These are phyloP conservation scores for Belgica antarctica DNA, from an alignment of 2,888 invertebrate species.

Conservation along the genomic window DNA sequence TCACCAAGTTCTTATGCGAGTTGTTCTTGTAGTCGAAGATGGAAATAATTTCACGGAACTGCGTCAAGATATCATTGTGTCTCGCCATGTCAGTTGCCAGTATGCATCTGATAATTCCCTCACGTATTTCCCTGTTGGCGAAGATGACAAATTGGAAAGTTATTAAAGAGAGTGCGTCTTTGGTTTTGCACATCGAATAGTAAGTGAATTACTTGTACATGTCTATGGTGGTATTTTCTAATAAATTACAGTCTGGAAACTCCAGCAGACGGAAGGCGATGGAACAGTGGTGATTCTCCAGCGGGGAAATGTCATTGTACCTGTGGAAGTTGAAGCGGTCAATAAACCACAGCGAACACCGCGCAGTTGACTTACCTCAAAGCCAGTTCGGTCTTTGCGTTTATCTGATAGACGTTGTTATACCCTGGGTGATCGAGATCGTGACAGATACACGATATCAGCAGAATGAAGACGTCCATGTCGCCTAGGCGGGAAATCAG, in stretches of 20 bases:
- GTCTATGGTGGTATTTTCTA: conserved; percentile 64
- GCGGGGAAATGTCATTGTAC: conserved; percentile 81
- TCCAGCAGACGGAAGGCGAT: conserved; percentile 78
- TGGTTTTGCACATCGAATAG: neutral
- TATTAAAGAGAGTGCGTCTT: conserved; percentile 21
- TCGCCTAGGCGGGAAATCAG: conserved; percentile 68
- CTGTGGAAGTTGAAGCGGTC: conserved; percentile 47
- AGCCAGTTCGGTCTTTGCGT: conserved; percentile 78
- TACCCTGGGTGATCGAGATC: conserved; percentile 77
- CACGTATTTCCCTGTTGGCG: conserved; percentile 61
- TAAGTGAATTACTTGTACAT: conserved; percentile 58
- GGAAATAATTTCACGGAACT: conserved; percentile 66
- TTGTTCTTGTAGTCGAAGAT: conserved; percentile 68
- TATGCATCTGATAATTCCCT: conserved; percentile 76
- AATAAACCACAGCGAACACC: neutral
- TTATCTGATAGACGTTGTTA: conserved; percentile 78
- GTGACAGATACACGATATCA: conserved; percentile 78
- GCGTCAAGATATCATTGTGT: conserved; percentile 72
- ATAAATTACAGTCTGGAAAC: conserved; percentile 76
- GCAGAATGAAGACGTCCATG: conserved; percentile 71
- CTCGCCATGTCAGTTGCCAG: conserved; percentile 77
- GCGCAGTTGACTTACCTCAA: conserved; percentile 57
- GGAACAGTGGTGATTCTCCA: conserved; percentile 84
- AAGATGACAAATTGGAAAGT: conserved; percentile 18
- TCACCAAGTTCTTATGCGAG: conserved; percentile 70